Evolutionary conservation across 2,888 invertebrate species (phyloP), one percentile per base, ranked within the genome.

Genomic region (Latheticus oryzae): DNA sequence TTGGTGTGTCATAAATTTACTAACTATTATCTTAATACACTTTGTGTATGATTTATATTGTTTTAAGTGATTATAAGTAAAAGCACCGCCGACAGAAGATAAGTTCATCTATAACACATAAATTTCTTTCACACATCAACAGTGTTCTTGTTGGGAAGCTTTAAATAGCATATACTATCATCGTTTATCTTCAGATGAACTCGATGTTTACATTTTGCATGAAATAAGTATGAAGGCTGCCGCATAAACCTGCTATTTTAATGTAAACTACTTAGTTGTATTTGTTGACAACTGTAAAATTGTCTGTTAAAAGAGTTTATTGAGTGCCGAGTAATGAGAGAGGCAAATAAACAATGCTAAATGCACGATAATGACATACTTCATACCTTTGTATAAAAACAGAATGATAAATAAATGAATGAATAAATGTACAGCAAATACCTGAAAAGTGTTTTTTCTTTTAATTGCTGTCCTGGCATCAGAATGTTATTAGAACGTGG

Each of bases 321-420:
- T 59, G 63, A 57, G 61, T 65, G 62, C 51, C 43, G 63, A 64
- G 50, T 55, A 40, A 19, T 51, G 57, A 61, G 62, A 43, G 62
- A 57, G 56, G 33, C 59, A 53, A 63, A 66, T 66, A 66, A 66
- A 59, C 63, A 66, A 66, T 66, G 62, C 59, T 66, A 64, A n/a
- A n/a, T 47, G 56, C 61, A 59, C 64, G 65, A 60, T 63, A 66
- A 60, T 63, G 62, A 66, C 65, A 64, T 60, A 47, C 61, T 55
- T 60, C 65, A 65, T 60, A 61, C 63, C 42, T 13, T 23, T 9
- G 8, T n/a, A 40, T 33, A 52, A 9, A 33, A 42, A 51, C n/a
- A n/a, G n/a, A n/a, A n/a, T n/a, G n/a, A n/a, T n/a, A n/a, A n/a
- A n/a, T n/a, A n/a, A n/a, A n/a, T n/a, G n/a, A n/a, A n/a, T n/a